Base-by-base conservation (phyloP, 2,888 invertebrate species). In the Caenorhabditis panamensis region DNA sequence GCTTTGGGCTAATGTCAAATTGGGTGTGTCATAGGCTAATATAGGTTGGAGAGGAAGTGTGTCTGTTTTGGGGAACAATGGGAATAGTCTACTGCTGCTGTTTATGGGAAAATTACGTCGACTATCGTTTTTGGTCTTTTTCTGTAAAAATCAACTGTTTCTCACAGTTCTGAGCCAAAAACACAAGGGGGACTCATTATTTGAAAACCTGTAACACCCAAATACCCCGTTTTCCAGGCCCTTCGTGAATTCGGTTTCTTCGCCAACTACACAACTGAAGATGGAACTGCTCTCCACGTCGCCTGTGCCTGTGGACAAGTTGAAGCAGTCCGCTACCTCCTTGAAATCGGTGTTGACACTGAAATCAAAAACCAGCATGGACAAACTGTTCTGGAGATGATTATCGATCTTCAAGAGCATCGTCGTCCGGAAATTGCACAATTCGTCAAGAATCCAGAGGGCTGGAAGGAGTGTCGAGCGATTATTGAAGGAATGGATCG, bases 371-470 rank as follows among this genome's bases (percentile, higher is more conserved):
- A 97, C 91, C 93, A 94, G 9, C 94, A 94, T 83, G 94, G 95
- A 75, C 94, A 94, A 91, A 96, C 96, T 6, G 96, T 96, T 1
- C 93, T 95, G 88, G 95, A 96, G 89, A 93, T 96, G 73, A 93
- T 97, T 22, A 94, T 94, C 66, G 95, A 95, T 89, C 95, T 96
- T 91, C 95, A 96, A n/a, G 94, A 95, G 36, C 95, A 95, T 88
- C 95, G 95, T 1, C 95, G 95, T 8, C 94, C 95, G 88, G 95
- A 95, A 91, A 95, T 96, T 84, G 94, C 95, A 84, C 94, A 94
- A 87, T 94, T 96, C 86, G 95, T 96, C 41, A 87, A 87, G 37
- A 85, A 86, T 53, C 67, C 86, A 20, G 89, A 91, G 47, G 84
- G 86, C 16, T 88, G 88, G 88, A 72, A 76, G 31, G 86, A 88